Conservation (phyloP, 2,888 invertebrate species). For the Macaria liturata region DNA sequence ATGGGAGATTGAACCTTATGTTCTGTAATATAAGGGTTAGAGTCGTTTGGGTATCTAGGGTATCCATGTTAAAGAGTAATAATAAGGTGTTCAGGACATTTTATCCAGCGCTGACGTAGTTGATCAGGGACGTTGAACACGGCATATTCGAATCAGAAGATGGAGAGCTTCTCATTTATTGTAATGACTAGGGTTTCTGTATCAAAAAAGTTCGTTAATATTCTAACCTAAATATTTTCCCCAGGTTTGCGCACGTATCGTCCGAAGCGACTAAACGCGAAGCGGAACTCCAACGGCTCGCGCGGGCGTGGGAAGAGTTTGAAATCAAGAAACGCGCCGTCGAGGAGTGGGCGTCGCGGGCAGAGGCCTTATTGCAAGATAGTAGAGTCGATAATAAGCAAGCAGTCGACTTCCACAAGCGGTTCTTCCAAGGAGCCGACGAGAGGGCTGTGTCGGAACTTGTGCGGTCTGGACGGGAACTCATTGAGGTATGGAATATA, state of each 20-base stretch:
- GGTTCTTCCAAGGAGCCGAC: conserved; percentile 94
- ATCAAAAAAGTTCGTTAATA: too few relatives aligned
- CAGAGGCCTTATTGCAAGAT: conserved; percentile 91
- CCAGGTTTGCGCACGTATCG: conserved; percentile 88
- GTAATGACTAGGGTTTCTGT: too few relatives aligned
- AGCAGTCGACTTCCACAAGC: conserved; percentile 92
- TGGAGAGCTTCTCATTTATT: too few relatives aligned
- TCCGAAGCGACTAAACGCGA: conserved; percentile 90
- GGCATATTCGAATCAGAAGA: too few relatives aligned
- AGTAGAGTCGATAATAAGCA: conserved; percentile 91
- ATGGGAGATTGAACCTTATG: too few relatives aligned
- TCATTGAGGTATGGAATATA: conserved; percentile 78
- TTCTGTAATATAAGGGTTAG: too few relatives aligned
- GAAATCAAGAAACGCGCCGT: conserved; percentile 90
- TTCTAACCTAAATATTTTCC: neutral
- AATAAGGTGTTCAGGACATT: too few relatives aligned
- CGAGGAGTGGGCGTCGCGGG: conserved; percentile 93
- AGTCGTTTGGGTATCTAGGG: too few relatives aligned
- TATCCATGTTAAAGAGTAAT: too few relatives aligned
- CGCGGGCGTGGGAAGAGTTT: conserved; percentile 93
- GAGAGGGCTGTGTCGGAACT: conserved; percentile 92
- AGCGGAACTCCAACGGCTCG: conserved; percentile 89
- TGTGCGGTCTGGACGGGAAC: conserved; percentile 89
- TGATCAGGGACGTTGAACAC: too few relatives aligned
- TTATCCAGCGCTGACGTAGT: too few relatives aligned